These are phyloP conservation scores for Drosophila nannoptera DNA, from an alignment of 1,140 invertebrate species.

Conservation along the genomic window DNA sequence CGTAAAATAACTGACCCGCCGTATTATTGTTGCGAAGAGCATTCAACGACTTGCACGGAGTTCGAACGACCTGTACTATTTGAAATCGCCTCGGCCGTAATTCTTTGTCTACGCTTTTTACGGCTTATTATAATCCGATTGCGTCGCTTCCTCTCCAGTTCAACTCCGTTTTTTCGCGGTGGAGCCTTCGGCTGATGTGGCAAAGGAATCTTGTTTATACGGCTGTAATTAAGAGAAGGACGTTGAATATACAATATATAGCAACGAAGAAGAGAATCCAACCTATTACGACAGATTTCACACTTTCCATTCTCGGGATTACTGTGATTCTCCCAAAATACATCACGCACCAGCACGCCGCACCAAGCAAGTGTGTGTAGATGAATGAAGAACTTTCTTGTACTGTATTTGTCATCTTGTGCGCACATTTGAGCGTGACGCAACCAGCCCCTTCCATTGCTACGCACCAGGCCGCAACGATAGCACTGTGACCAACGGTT, in stretches of 20 bases:
- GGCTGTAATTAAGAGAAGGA: conserved; percentile 22
- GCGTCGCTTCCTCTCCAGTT: background rate
- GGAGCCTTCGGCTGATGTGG: conserved; percentile 36
- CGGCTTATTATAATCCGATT: background rate
- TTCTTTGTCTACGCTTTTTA: conserved; percentile 10
- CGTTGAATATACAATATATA: background rate
- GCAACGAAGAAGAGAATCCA: background rate
- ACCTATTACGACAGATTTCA: conserved; percentile 12
- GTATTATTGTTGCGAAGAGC: background rate
- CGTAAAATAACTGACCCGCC: background rate
- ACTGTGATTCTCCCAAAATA: conserved; percentile 27
- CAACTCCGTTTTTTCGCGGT: conserved; percentile 8
- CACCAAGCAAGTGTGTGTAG: conserved; percentile 40
- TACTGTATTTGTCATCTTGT: conserved; percentile 15
- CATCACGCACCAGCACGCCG: conserved; percentile 14
- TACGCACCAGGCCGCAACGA: conserved; percentile 17
- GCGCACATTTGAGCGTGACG: conserved; percentile 34
- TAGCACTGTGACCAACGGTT: conserved; percentile 11
- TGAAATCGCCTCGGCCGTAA: background rate
- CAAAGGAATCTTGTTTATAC: conserved; percentile 9
- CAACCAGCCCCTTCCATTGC: conserved; percentile 13
- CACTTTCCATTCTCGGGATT: conserved; percentile 13
- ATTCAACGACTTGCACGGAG: background rate
- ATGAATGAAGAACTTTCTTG: conserved; percentile 32
- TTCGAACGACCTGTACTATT: background rate